Evolutionary conservation across 23 tunicate genomes (phyloP), one percentile per base, ranked within the genome.

Genomic region (Trididemnum clinides): DNA sequence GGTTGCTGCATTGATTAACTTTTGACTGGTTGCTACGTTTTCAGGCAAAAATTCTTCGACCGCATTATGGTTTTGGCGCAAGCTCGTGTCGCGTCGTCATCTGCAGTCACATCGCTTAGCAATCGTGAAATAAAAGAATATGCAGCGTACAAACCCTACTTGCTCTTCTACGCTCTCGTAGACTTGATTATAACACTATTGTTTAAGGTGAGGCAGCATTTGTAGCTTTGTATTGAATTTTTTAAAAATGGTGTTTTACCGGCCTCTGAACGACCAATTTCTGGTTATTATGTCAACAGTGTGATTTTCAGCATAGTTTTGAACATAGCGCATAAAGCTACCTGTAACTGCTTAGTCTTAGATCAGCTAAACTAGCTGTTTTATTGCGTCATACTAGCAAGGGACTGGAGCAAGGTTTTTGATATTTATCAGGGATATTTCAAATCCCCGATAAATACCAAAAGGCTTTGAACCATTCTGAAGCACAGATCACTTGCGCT

Each of bases 121-220:
- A 92, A 90, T 62, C 71, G 78, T 0, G 84, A 59, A 2, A 84
- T 84, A 66, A 85, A 88, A 73, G 81, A 81, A 64, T 88, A 34
- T 54, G 32, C 32, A 34, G 81, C 38, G 15, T 96, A 96, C 66
- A 96, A 96, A 84, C 93, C 92, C 22, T 85, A 65, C 51, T 50
- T 96, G 28, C 77, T 96, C 64, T 96, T 96, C 82, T 96, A 92
- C 88, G 77, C 88, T 5, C 37, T 96, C 84, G 89, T 96, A 33
- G 93, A 96, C 54, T 62, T 81, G 28, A 84, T 91, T 57, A 72
- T 87, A 50, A 84, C 54, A 21, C 74, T 72, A 7, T 69, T 78
- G 7, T 91, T 96, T 79, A 84, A 89, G 85, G 94, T 89, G 37
- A 30, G 87, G 19, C 1, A 3, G 33, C 19, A 33, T 28, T 20